These are phyloP conservation scores for Percina caprodes DNA, from an alignment of 2,113 vertebrate genomes.

Conservation along the genomic window DNA sequence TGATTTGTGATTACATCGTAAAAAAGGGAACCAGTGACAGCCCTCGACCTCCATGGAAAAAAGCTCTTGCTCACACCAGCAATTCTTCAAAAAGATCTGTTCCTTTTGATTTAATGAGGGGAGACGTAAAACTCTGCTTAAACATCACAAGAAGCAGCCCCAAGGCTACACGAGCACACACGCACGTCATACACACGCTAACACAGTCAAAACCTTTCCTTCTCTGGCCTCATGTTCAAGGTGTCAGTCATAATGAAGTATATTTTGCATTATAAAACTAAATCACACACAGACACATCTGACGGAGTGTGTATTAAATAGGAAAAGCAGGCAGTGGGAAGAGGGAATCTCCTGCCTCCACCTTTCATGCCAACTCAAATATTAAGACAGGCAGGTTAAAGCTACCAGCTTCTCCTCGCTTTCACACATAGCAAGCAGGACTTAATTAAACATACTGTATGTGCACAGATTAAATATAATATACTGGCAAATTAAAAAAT, in stretches of 20 bases:
- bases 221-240: conserved; percentile 31
- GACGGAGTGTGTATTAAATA: conserved; percentile 47
- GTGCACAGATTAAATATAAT: conserved; percentile 43
- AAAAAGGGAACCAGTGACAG: conserved; percentile 12
- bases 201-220: conserved; percentile 15
- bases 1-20: background rate
- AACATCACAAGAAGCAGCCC: conserved; percentile 46
- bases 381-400: conserved; percentile 54
- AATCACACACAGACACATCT: background rate
- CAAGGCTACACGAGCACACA: conserved; percentile 24
- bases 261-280: conserved; percentile 29
- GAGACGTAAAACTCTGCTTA: conserved; percentile 52
- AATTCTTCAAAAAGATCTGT: conserved; percentile 44
- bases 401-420: conserved; percentile 32
- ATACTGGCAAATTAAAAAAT: conserved; percentile 30
- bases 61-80: conserved; percentile 19
- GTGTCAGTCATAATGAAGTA: conserved; percentile 58
- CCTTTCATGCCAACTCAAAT: conserved; percentile 45
- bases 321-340: conserved; percentile 47
- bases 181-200: background rate
- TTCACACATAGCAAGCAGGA: conserved; percentile 45
- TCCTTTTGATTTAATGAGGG: conserved; percentile 57
- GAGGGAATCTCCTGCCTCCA: conserved; percentile 51
- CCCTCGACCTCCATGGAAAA: background rate
- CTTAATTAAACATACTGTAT: conserved; percentile 47